These are phyloP conservation scores for Hephaestus fuliginosus DNA, from an alignment of 2,797 vertebrate species.

Conservation along the genomic window DNA sequence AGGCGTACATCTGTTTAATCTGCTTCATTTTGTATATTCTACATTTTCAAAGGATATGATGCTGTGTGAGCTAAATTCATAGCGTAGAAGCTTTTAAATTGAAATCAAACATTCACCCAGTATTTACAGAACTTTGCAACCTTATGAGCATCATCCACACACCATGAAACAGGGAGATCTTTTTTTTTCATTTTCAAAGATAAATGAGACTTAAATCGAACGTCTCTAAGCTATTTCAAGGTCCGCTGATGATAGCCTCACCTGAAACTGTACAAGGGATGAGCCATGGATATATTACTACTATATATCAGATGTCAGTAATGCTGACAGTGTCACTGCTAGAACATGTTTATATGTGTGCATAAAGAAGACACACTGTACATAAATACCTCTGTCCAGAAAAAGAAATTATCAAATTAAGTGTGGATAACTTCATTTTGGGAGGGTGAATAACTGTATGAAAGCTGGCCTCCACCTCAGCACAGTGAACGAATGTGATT, in stretches of 20 bases:
- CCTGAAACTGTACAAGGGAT: not conserved
- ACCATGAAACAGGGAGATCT: no score
- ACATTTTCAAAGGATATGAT: no score
- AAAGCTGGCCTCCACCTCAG: not conserved
- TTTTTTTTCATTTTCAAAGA: not conserved
- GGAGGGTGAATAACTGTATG: not conserved
- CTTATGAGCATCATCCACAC: no score
- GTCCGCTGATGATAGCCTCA: not conserved
- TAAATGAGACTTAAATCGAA: not conserved
- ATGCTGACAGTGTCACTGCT: not conserved
- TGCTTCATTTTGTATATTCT: not conserved
- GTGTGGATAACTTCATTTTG: not conserved
- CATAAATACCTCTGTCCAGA: not conserved
- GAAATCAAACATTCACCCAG: not conserved
- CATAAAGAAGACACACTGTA: not conserved
- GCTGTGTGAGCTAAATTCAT: not conserved
- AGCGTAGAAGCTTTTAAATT: no score
- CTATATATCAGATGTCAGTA: not conserved
- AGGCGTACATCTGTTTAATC: not conserved
- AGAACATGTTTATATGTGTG: not conserved
- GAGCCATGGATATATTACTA: not conserved
- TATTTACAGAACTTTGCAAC: not conserved
- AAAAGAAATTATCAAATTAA: not conserved
- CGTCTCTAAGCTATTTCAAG: not conserved
- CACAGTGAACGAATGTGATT: slow-evolving; percentile 18